These are phyloP conservation scores for Scaptomyza flava DNA, from an alignment of 2,888 invertebrate species.

Conservation along the genomic window DNA sequence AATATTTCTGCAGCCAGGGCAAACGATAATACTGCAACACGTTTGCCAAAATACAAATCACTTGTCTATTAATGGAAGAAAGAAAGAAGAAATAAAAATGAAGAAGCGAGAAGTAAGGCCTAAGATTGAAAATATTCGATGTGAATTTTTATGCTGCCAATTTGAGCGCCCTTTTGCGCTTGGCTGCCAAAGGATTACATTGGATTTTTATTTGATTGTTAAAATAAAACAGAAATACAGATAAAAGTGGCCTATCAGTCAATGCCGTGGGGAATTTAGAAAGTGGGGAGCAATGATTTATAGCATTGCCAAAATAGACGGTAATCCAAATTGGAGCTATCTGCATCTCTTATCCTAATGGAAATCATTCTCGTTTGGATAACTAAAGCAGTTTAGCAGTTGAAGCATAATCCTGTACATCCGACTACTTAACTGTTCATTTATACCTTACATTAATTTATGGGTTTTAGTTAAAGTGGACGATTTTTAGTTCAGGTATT, in stretches of 20 bases:
- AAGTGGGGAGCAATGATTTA: slow-evolving; percentile 70
- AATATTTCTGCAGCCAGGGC: slow-evolving; percentile 17
- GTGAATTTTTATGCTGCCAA: slow-evolving; percentile 57
- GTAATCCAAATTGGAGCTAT: slow-evolving; percentile 59
- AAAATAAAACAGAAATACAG: slow-evolving; percentile 40
- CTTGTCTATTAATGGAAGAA: slow-evolving; percentile 46
- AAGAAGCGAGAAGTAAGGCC: slow-evolving; percentile 21
- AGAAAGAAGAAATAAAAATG: slow-evolving; percentile 14
- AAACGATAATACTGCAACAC: slow-evolving; percentile 40
- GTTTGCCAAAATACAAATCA: slow-evolving; percentile 58
- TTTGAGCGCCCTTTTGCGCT: slow-evolving; percentile 58
- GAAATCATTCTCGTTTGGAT: slow-evolving; percentile 43
- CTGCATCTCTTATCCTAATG: slow-evolving; percentile 58
- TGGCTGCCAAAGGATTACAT: slow-evolving; percentile 77
- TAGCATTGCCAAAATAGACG: slow-evolving; percentile 71
- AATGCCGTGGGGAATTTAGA: slow-evolving; percentile 29
- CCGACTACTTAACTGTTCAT: neutral
- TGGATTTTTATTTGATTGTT: slow-evolving; percentile 77
- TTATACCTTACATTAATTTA: neutral
- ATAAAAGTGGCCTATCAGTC: slow-evolving; percentile 28
- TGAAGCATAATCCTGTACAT: neutral
- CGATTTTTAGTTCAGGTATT: too few relatives aligned
- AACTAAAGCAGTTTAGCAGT: slow-evolving; percentile 15
- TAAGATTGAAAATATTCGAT: slow-evolving; percentile 37
- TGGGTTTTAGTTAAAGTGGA: neutral